These are phyloP conservation scores for Darevskia mixta DNA, from an alignment of 2,797 vertebrate species.

Conservation along the genomic window DNA sequence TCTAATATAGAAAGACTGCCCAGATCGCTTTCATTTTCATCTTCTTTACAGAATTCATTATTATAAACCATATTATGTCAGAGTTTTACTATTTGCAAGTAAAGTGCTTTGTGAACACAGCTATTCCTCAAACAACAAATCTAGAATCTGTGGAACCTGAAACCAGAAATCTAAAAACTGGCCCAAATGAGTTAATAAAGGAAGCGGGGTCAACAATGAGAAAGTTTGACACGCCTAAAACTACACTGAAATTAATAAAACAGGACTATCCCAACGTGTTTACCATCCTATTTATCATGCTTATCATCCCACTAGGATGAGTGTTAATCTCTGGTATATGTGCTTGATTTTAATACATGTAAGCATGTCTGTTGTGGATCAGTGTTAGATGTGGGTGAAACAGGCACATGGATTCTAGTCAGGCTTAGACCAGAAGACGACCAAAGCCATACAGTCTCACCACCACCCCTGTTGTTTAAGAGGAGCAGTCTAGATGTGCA, in stretches of 20 bases:
- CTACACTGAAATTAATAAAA: not conserved
- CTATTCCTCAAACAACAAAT: not conserved
- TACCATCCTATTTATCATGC: no score
- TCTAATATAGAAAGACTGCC: conserved; percentile 8
- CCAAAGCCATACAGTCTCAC: not conserved
- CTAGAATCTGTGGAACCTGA: not conserved
- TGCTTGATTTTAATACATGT: not conserved
- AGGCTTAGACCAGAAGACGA: not conserved
- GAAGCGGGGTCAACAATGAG: not conserved
- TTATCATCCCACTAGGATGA: not conserved
- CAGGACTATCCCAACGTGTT: not conserved
- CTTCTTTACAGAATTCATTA: conserved; percentile 7
- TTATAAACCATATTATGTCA: not conserved
- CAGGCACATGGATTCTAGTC: not conserved
- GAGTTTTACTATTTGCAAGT: not conserved
- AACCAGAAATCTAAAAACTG: not conserved
- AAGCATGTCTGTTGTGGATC: not conserved
- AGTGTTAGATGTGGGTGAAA: not conserved
- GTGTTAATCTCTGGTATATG: not conserved
- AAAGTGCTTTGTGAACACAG: not conserved
- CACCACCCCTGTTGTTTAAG: not conserved
- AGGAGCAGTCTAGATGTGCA: not conserved
- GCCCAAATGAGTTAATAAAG: not conserved
- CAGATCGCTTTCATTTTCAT: not conserved
- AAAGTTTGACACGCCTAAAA: not conserved